A percentile compares a stretch with the other conserved stretches of the same genome.
phyloP scores from a whole-genome alignment of 2,113 vertebrate species.

The Scomber colias region DNA sequence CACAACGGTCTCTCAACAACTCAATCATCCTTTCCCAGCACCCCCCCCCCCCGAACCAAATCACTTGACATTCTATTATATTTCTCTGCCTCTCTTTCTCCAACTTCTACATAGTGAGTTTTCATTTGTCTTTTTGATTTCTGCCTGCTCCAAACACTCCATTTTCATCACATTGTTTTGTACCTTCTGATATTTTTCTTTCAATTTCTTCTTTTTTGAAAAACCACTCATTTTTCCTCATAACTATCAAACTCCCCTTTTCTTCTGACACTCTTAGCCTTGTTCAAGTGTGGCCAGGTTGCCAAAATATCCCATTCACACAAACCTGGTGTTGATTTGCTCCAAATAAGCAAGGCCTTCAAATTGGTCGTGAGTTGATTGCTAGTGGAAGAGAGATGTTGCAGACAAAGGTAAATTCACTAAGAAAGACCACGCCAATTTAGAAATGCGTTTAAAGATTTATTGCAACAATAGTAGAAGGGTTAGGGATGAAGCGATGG shows the following conservation, averaged over 20 bases:
- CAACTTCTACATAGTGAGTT: too few relatives aligned
- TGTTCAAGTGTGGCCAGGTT: conserved; percentile 2
- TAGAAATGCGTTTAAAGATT: too few relatives aligned
- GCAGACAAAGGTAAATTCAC: too few relatives aligned
- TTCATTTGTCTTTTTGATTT: background rate
- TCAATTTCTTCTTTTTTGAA: background rate
- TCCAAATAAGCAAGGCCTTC: background rate
- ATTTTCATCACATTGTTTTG: background rate
- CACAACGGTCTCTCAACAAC: background rate
- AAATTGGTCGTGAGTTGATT: background rate
- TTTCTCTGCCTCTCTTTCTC: background rate
- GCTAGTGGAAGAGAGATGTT: too few relatives aligned
- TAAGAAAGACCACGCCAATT: too few relatives aligned
- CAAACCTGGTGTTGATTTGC: background rate
- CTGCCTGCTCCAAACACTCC: background rate
- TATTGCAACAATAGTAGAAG: too few relatives aligned
- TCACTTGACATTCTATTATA: background rate
- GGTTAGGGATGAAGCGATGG: too few relatives aligned
- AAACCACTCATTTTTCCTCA: background rate
- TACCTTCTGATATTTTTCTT: background rate
- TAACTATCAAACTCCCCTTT: background rate
- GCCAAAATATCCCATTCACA: conserved; percentile 11
- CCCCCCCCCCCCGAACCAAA: background rate
- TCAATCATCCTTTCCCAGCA: background rate
- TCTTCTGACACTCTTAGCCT: background rate